Conservation (phyloP, 2,888 invertebrate genomes). For the Synanthedon formicaeformis region DNA sequence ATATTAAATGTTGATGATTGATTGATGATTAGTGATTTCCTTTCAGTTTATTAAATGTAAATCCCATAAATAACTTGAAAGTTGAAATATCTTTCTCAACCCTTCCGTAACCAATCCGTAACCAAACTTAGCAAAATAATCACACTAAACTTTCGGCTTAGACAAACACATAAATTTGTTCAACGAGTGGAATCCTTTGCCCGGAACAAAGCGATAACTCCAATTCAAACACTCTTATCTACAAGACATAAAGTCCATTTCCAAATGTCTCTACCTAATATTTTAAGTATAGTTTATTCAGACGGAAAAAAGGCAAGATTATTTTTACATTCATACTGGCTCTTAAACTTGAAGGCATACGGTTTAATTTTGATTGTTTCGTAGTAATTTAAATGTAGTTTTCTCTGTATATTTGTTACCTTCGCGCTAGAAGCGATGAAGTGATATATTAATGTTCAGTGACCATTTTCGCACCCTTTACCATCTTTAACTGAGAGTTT, state of each 20-base stretch:
- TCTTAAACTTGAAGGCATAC: neutral
- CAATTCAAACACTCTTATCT: conserved; percentile 12
- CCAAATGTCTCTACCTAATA: neutral
- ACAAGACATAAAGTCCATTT: conserved; percentile 3
- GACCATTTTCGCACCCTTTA: conserved; percentile 36
- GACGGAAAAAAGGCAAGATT: neutral
- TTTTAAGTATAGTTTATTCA: conserved; percentile 1
- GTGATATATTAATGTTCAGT: conserved; percentile 43
- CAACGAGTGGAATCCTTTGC: conserved; percentile 37
- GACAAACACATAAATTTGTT: conserved; percentile 56
- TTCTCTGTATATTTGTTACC: conserved; percentile 20
- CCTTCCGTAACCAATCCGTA: too few relatives aligned
- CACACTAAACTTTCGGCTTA: conserved; percentile 41
- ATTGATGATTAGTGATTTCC: too few relatives aligned
- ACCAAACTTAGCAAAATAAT: conserved; percentile 29
- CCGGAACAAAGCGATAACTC: conserved; percentile 27
- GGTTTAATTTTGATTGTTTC: neutral
- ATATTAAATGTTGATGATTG: too few relatives aligned
- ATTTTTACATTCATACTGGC: neutral
- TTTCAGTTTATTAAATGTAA: too few relatives aligned
- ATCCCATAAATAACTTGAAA: too few relatives aligned
- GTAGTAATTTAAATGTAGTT: neutral
- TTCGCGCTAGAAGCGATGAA: conserved; percentile 34
- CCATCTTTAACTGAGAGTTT: neutral
- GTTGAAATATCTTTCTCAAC: too few relatives aligned